These are phyloP conservation scores for Molanna angustata DNA, from an alignment of 2,888 invertebrate species.

Conservation along the genomic window DNA sequence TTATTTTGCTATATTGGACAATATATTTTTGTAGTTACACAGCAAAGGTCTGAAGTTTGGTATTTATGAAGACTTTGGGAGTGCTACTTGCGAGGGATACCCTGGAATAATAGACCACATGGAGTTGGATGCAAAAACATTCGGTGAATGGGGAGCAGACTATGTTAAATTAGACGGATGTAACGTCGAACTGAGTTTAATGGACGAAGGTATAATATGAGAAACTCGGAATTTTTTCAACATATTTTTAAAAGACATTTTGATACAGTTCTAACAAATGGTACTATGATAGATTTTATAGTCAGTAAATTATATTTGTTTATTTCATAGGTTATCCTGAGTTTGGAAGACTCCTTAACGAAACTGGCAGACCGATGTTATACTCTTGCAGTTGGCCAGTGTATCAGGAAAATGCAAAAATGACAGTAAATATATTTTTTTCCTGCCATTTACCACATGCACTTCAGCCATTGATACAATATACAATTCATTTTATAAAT, in stretches of 20 bases:
- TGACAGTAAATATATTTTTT: constrained; percentile 47
- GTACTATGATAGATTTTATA: no score
- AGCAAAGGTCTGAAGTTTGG: constrained; percentile 70
- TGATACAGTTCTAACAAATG: no score
- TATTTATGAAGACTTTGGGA: constrained; percentile 77
- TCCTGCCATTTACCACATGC: no score
- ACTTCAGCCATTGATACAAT: no score
- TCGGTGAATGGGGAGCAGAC: constrained; percentile 77
- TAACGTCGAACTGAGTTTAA: constrained; percentile 58
- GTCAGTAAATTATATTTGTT: no score
- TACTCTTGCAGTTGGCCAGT: constrained; percentile 82
- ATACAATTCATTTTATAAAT: no score
- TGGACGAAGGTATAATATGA: constrained; percentile 43
- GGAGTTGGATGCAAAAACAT: constrained; percentile 67
- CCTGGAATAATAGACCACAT: constrained; percentile 67
- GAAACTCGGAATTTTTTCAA: no score
- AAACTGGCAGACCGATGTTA: constrained; percentile 72
- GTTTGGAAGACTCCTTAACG: constrained; percentile 66
- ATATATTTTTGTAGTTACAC: no score
- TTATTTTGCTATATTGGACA: no score
- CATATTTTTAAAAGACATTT: no score
- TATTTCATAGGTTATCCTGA: constrained; percentile 63
- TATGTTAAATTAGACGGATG: constrained; percentile 81
- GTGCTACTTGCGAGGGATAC: constrained; percentile 72
- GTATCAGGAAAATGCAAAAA: constrained; percentile 58